Percentiles rank a stretch among this genome's conserved stretches.
phyloP scores from a whole-genome alignment of 2,888 invertebrate genomes.

The Celastrina argiolus region DNA sequence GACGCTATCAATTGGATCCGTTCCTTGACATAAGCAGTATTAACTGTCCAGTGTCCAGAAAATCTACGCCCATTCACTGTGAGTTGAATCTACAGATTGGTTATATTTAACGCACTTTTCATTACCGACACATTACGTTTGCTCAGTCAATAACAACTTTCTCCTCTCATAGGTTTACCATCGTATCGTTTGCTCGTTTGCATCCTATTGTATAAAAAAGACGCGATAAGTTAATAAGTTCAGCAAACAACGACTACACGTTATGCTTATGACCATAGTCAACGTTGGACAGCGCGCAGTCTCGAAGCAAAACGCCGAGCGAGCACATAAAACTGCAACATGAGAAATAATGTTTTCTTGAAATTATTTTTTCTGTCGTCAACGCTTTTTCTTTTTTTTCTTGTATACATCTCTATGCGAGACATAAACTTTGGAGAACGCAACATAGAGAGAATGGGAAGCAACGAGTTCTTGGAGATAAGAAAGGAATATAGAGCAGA shows the following conservation, averaged over 20 bases:
- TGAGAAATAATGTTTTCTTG: background rate
- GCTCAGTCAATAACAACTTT: no score
- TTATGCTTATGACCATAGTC: background rate
- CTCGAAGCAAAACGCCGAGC: background rate
- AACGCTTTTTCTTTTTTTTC: background rate
- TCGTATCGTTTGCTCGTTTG: constrained; percentile 15
- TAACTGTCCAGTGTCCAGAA: no score
- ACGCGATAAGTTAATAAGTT: background rate
- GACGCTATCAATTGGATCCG: no score
- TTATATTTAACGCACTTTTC: no score
- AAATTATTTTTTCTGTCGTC: constrained; percentile 1
- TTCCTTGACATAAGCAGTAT: no score
- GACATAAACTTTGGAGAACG: background rate
- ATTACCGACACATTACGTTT: no score
- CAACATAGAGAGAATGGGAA: background rate
- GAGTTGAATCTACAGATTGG: no score
- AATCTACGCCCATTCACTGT: no score
- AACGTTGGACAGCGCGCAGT: background rate
- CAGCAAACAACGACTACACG: background rate
- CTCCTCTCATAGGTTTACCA: background rate
- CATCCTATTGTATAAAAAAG: background rate
- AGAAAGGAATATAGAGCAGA: background rate
- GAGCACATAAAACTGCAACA: background rate
- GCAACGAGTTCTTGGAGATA: background rate
- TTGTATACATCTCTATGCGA: background rate